Base-by-base conservation (phyloP, 2,888 invertebrate genomes). In the Cyaniris semiargus region DNA sequence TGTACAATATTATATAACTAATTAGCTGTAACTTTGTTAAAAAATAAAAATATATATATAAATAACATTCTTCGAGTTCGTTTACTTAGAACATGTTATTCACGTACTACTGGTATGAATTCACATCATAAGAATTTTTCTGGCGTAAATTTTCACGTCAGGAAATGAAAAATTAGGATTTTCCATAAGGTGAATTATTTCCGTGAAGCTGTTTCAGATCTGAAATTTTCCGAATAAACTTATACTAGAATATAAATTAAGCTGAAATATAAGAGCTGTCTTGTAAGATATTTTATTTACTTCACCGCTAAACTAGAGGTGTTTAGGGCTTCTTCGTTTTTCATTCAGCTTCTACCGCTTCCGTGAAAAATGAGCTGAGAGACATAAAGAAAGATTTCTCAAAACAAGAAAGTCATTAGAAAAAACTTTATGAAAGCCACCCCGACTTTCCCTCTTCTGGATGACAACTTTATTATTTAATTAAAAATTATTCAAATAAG, bases 141-240 rank as follows among this genome's bases (percentile, higher is more conserved):
- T 13, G 66, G 18, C 27, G 27, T 60, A 60, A 60, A 60, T 23
- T 60, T 31, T 31, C 27, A 15, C 38, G 70, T 71, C 71, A 38
- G 13, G n/a, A 38, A 71, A 71, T 23, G 38, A 38, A 71, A 71
- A 71, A 70, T 70, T 70, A n/a, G 70, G 71, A 71, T 71, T 38
- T 70, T 70, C 10, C 34, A 3, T 21, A 71, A 71, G 71, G 38
- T 34, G 18, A 70, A 70, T 21, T 71, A 71, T 71, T 71, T 71
- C 38, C 38, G 34, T 71, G 38, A 38, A 38, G 27, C n/a, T n/a
- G 58, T 58, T 58, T 58, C 8, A 21, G 8, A 21, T 58, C 21
- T 58, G 21, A n/a, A 56, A 56, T 1, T 21, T n/a, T 58, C 58
- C 21, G 58, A 2, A 58, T 58, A 21, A 58, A 58, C n/a, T 5